These are phyloP conservation scores for Bothrops jararaca DNA, from an alignment of 2,113 vertebrate genomes.

Conservation along the genomic window DNA sequence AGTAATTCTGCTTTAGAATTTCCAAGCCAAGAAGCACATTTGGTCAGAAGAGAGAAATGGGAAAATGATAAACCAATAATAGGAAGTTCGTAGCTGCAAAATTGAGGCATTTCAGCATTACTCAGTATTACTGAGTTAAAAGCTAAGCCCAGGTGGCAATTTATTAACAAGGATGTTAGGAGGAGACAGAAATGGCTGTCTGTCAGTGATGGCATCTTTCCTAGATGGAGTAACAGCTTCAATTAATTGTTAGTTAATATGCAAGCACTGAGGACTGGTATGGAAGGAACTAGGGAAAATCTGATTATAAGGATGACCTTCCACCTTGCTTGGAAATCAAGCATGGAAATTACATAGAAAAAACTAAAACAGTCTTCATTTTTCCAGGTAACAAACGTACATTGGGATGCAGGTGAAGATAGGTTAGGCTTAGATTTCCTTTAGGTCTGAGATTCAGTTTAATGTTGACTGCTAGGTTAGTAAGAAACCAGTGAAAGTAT, in stretches of 20 bases:
- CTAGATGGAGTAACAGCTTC: accelerated
- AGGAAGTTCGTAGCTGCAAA: accelerated
- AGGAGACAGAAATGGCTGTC: not conserved
- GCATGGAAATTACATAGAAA: not conserved
- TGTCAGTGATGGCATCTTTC: accelerated
- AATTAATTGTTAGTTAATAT: conserved; percentile 3
- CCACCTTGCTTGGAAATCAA: not conserved
- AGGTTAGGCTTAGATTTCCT: too few relatives aligned
- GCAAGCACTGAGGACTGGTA: not conserved
- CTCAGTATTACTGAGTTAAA: not conserved
- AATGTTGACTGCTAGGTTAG: not conserved
- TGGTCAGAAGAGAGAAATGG: not conserved
- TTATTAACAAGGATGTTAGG: not conserved
- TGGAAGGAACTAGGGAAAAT: not conserved
- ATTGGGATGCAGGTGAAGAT: not conserved
- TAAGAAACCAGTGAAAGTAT: not conserved
- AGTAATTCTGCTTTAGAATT: not conserved
- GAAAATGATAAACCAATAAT: not conserved
- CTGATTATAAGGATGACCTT: not conserved
- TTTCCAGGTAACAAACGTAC: not conserved
- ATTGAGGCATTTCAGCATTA: accelerated
- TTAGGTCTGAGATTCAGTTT: not conserved
- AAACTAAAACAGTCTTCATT: not conserved
- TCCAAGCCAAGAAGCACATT: not conserved
- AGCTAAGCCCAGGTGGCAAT: not conserved